phyloP scores from a whole-genome alignment of 2,888 invertebrate genomes.

The Anaspis maculata region DNA sequence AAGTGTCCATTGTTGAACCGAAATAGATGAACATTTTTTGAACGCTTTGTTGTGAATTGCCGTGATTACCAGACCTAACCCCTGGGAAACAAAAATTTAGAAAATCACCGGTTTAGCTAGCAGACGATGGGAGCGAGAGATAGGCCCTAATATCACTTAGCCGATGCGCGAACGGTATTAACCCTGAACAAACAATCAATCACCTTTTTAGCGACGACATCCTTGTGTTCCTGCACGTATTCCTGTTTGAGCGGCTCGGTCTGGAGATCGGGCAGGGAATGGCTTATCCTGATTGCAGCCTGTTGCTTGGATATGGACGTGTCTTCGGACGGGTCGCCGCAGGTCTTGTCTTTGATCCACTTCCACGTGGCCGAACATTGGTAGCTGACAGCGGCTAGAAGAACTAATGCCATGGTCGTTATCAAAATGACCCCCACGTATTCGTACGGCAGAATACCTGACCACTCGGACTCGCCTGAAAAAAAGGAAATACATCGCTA shows the following conservation, averaged over 20 bases:
- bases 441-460: constrained; percentile 45
- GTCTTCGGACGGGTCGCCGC: constrained; percentile 28
- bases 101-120: no score
- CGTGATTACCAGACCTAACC: no score
- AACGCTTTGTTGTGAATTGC: no score
- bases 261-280: constrained; percentile 67
- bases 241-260: constrained; percentile 60
- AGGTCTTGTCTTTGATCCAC: constrained; percentile 55
- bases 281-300: constrained; percentile 65
- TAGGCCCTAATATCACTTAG: no score
- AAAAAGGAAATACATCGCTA: no score
- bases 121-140: no score
- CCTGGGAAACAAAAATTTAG: no score
- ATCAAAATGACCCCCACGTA: constrained; percentile 47
- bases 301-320: constrained; percentile 49
- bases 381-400: constrained; percentile 62
- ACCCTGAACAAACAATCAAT: constrained; percentile 17
- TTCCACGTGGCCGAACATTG: constrained; percentile 68
- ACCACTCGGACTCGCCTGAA: constrained; percentile 38
- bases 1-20: no score
- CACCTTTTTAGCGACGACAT: constrained; percentile 59
- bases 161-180: no score
- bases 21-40: no score
- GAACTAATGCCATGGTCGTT: constrained; percentile 50
- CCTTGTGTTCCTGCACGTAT: constrained; percentile 65